Evolutionary conservation across 2,797 vertebrate species (phyloP).

Genomic region (Oryzias sinensis): DNA sequence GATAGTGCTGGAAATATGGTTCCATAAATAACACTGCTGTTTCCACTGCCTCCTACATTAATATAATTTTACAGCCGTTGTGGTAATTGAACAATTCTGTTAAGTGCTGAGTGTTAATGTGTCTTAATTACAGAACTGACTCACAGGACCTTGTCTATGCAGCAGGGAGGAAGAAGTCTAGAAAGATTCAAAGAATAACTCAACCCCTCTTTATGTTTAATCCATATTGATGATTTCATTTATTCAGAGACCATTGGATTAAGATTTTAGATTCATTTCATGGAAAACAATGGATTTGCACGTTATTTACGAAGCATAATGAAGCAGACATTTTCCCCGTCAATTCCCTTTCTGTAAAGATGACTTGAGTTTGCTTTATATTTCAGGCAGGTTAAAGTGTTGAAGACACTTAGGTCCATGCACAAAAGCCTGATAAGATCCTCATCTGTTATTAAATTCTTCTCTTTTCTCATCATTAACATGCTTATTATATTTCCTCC

Average conservation of each 20-base stretch:
- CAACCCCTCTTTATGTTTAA: constrained; percentile 41
- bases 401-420: constrained; percentile 42
- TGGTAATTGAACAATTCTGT: constrained; percentile 68
- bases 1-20: constrained; percentile 49
- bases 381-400: constrained; percentile 38
- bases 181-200: constrained; percentile 22
- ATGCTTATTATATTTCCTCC: constrained; percentile 43
- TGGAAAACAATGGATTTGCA: constrained; percentile 53
- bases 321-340: constrained; percentile 11
- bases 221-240: constrained; percentile 56
- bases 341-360: background rate
- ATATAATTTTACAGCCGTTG: constrained; percentile 65
- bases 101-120: constrained; percentile 67
- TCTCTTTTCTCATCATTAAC: constrained; percentile 57
- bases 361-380: constrained; percentile 35
- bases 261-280: constrained; percentile 42
- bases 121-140: constrained; percentile 66
- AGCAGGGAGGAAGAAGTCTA: background rate
- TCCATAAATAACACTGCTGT: constrained; percentile 41
- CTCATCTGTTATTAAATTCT: constrained; percentile 69
- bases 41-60: constrained; percentile 46
- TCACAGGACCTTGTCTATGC: constrained; percentile 33
- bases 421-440: constrained; percentile 58
- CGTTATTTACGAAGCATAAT: constrained; percentile 51
- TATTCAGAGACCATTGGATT: constrained; percentile 44